Base-by-base conservation (phyloP, 2,797 vertebrate genomes). In the Thunnus albacares region DNA sequence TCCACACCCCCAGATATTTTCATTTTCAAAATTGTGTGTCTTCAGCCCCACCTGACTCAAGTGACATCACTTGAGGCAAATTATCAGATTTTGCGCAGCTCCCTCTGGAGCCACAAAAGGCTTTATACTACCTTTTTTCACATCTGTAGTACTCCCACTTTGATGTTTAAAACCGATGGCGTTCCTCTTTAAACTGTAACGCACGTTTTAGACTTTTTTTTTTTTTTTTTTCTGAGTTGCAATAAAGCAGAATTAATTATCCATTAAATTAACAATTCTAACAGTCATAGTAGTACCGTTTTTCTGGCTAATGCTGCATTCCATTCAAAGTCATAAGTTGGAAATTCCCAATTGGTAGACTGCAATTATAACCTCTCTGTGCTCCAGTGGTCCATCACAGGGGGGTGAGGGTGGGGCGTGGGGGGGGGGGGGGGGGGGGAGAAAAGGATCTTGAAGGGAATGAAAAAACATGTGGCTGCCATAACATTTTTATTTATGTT, bases 311-410 rank as follows among this genome's bases (percentile, higher is more conserved):
- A 47, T 47, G 68, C 76, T 73, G 56, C 59, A 26, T 62, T 77
- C 53, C 14, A 63, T 79, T 81, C 38, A 75, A 58, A 81, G 76
- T 68, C 84, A 73, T 26, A 69, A 62, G 57, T 70, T 75, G 70
- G 62, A 80, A 85, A 88, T 85, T 88, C 87, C 84, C 78, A 68
- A 62, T 61, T 81, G 83, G 71, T 80, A 17, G 45, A 82, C 45
- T 61, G 77, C 66, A 89, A 89, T 87, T 90, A 85, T 62, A 84
- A 78, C 60, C 71, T 75, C 49, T 70, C 18, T 49, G 22, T 85
- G 90, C 87, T 90, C 74, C 38, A 78, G 1, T 81, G 84, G 87
- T 81, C 71, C 69, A 53, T 30, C 51, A 62, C 59, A 18, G 22
- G 26, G 33, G 28, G 28, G 28, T 30, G 28, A 5, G 3, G 28